Conservation (phyloP, 1,140 invertebrate genomes). For the Nixonia krombeini region DNA sequence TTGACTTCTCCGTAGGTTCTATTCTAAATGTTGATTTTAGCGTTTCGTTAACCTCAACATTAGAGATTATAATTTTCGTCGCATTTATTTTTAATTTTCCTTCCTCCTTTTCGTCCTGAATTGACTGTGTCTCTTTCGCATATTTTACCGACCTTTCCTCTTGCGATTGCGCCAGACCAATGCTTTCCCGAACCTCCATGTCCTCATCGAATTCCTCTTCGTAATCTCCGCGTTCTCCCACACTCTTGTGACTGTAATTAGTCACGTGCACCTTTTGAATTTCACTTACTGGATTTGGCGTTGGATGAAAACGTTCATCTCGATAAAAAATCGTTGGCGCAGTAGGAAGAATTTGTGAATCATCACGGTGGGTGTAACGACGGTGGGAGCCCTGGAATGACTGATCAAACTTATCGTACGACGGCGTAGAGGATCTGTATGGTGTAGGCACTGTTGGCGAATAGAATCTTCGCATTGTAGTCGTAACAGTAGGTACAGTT, state of each 20-base stretch:
- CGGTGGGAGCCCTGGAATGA: conserved; percentile 57
- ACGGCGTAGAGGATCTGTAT: conserved; percentile 50
- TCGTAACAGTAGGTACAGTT: conserved; percentile 64
- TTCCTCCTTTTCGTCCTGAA: background rate
- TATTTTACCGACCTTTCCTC: conserved; percentile 32
- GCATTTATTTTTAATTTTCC: conserved; percentile 4
- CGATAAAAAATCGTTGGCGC: conserved; percentile 23
- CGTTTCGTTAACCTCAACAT: conserved; percentile 1
- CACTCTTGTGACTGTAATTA: conserved; percentile 33
- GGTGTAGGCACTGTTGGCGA: conserved; percentile 64
- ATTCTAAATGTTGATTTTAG: too few species aligned
- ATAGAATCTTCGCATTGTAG: conserved; percentile 60
- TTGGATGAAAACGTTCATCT: too few species aligned
- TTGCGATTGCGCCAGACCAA: conserved; percentile 52
- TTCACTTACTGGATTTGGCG: conserved; percentile 23
- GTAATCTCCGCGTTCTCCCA: conserved; percentile 21
- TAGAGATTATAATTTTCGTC: conserved; percentile 6
- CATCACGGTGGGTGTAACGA: conserved; percentile 48
- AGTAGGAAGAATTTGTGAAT: conserved; percentile 33
- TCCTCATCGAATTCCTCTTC: conserved; percentile 47
- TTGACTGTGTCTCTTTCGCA: background rate
- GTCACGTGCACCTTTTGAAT: conserved; percentile 34
- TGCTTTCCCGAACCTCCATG: conserved; percentile 57
- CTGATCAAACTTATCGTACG: conserved; percentile 53
- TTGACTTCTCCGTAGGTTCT: too few species aligned